Conservation (phyloP, 1,140 invertebrate species). For the Dinoponera quadriceps region DNA sequence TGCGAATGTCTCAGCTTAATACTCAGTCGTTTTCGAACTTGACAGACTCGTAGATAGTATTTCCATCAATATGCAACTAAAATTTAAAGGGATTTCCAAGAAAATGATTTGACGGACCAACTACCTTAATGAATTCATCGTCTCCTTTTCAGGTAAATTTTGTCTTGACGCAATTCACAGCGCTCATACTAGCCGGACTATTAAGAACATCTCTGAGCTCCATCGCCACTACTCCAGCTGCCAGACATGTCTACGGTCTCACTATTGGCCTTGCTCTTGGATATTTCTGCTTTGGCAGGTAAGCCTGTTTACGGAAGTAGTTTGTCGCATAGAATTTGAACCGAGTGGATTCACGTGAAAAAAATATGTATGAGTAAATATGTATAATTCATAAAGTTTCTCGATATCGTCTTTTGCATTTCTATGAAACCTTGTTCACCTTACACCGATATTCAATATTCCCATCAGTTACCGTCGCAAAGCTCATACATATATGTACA, state of each 20-base stretch:
- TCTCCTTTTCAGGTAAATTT: conserved; percentile 91
- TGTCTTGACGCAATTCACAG: conserved; percentile 92
- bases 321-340: no score
- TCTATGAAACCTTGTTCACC: no score
- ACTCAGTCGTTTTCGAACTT: no score
- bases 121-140: conserved; percentile 27
- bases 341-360: neutral
- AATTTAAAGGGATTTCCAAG: no score
- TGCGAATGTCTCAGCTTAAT: no score
- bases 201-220: conserved; percentile 91
- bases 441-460: no score
- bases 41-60: no score
- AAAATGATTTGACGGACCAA: no score
- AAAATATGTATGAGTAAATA: neutral
- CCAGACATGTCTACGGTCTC: conserved; percentile 91
- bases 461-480: no score
- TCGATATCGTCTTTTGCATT: neutral
- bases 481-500: no score
- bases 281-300: conserved; percentile 96
- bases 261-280: conserved; percentile 91
- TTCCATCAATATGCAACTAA: no score
- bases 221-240: conserved; percentile 87
- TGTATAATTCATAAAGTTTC: neutral
- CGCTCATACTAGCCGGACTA: conserved; percentile 90
- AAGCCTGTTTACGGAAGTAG: conserved; percentile 81